A percentile compares a stretch with the other conserved stretches of the same genome.
phyloP scores from a whole-genome alignment of 1,140 invertebrate genomes.

The Brachionus plicatilis region DNA sequence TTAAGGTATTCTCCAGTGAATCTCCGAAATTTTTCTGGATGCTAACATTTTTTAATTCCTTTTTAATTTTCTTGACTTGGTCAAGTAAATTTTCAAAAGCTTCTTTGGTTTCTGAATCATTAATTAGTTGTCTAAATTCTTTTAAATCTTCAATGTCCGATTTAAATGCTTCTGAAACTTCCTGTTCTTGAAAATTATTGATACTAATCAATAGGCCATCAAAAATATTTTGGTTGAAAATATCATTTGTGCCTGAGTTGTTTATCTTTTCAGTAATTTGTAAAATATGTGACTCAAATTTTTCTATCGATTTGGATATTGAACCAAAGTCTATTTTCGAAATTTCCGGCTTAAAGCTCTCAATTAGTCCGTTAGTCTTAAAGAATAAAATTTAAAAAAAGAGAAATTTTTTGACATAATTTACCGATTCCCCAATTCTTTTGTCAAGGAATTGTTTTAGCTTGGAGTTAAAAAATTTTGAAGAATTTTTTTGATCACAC shows the following conservation, averaged over 20 bases:
- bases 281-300: neutral
- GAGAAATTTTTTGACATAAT: too few relatives aligned
- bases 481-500: neutral
- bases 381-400: neutral
- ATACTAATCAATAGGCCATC: too few relatives aligned
- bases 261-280: neutral
- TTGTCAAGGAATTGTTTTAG: neutral
- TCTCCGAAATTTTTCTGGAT: neutral
- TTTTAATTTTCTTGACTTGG: neutral
- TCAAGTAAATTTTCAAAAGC: neutral
- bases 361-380: neutral
- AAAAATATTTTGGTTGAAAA: neutral
- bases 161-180: neutral
- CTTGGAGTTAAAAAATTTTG: neutral
- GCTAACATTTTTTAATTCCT: neutral
- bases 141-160: neutral
- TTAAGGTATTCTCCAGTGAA: neutral
- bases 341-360: neutral
- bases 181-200: neutral
- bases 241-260: neutral
- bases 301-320: neutral
- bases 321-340: neutral
- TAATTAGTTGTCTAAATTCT: neutral
- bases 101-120: neutral
- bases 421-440: neutral